Evolutionary conservation across 1,140 invertebrate species (phyloP).

Genomic region (Drosophila gunungcola): DNA sequence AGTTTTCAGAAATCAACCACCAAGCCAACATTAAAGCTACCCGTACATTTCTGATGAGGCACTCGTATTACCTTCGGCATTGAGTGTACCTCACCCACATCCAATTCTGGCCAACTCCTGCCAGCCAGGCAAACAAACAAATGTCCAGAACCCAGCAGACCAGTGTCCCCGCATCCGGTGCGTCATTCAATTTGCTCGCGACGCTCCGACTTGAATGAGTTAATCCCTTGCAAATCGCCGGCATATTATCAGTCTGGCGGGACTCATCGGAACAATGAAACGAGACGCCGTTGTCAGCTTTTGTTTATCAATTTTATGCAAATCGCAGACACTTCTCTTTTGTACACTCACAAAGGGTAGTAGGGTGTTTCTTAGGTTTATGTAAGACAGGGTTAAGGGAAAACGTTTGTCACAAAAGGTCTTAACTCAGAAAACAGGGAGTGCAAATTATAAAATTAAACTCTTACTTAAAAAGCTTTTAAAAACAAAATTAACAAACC

Average conservation of each 20-base stretch:
- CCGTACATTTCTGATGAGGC: slow-evolving; percentile 40
- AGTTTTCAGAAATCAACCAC: slow-evolving; percentile 52
- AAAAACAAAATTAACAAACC: too few relatives aligned
- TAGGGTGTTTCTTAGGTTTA: accelerated
- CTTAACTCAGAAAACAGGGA: too few relatives aligned
- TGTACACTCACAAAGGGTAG: background rate
- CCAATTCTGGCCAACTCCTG: background rate
- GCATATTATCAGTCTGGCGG: slow-evolving; percentile 64
- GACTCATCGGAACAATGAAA: slow-evolving; percentile 40
- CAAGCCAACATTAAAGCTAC: slow-evolving; percentile 38
- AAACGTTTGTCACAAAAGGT: too few relatives aligned
- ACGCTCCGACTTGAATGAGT: slow-evolving; percentile 50
- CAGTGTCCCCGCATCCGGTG: background rate
- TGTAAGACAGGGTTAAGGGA: too few relatives aligned
- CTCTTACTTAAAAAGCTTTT: too few relatives aligned
- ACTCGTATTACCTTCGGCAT: slow-evolving; percentile 10
- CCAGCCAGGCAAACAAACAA: slow-evolving; percentile 7
- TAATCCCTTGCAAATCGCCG: slow-evolving; percentile 70
- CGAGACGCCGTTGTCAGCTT: slow-evolving; percentile 46
- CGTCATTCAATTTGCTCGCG: slow-evolving; percentile 42
- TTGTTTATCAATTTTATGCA: slow-evolving; percentile 81
- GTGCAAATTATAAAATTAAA: too few relatives aligned
- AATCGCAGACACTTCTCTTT: slow-evolving; percentile 45
- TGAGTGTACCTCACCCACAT: slow-evolving; percentile 7
- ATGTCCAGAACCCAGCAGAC: background rate